Evolutionary conservation across 2,797 vertebrate genomes (phyloP), one percentile per base, ranked within the genome.

Genomic region (Pseudocheirus occidentalis): DNA sequence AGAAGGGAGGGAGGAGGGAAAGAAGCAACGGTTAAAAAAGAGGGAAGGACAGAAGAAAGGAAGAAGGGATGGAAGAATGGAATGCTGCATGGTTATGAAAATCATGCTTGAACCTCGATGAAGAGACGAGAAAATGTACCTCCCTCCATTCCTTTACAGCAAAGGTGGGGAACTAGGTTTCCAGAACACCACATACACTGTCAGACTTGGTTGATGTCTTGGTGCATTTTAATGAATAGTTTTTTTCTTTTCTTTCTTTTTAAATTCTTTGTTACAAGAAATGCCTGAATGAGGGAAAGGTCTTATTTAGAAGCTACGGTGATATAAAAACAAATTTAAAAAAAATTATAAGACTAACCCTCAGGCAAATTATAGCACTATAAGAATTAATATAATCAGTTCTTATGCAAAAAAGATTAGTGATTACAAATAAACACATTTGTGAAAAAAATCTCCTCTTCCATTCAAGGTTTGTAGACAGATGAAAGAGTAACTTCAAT

Each of bases 381-480:
- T 0, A 95, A 93, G 87, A 91, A 58, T 54, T 94, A 40, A 95
- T 21, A 97, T 11, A 93, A 81, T 92, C 54, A 95, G 66, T 91
- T 93, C 91, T 93, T 16, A 96, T 93, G 97, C 91, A 53, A 97
- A 94, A 92, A 97, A 59, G 62, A 97, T 92, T 91, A 93, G 21
- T 90, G 92, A 62, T 0, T 95, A 9, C 55, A 96, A 97, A 97
- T 94, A 92, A 96, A 92, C 31, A 96, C 92, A 96, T 90, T 95
- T 40, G 93, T 54, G 0, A 97, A 96, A 96, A 92, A 73, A 81
- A 92, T 92, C 81, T 59, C 46, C 90, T 56, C n/a, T 94, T 54
- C 40, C 62, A 92, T 31, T 93, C 16, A 29, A 92, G 87, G 52
- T 95, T 93, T 96, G n/a, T 92, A 81, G 81, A 13, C 7, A 5